These are phyloP conservation scores for Neoaliturus tenellus DNA, from an alignment of 2,888 invertebrate species.

Conservation along the genomic window DNA sequence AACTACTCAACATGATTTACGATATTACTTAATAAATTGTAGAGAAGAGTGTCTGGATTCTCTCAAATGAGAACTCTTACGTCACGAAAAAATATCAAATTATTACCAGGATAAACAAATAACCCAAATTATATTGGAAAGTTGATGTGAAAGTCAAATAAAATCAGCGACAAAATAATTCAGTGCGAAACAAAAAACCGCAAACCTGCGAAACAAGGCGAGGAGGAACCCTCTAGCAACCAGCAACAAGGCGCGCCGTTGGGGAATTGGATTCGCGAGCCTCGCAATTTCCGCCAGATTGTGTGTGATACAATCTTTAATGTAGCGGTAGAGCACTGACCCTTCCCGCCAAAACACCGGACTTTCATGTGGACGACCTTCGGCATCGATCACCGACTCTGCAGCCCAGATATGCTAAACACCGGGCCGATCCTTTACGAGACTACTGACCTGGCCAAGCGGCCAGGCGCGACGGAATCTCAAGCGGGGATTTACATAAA, in stretches of 20 bases:
- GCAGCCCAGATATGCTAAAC: no score
- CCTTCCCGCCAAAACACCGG: neutral
- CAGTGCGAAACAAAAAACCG: constrained; percentile 20
- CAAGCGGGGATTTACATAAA: no score
- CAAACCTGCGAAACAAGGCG: constrained; percentile 1
- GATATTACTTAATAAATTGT: neutral
- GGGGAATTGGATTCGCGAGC: neutral
- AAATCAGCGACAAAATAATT: neutral
- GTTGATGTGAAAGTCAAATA: neutral
- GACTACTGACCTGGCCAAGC: neutral
- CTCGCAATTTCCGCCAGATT: neutral
- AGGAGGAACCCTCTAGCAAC: neutral
- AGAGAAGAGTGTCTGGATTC: neutral
- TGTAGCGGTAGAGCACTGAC: neutral
- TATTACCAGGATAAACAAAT: neutral
- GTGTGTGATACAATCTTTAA: neutral
- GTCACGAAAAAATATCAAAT: no score
- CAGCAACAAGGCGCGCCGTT: neutral
- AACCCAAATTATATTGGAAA: neutral
- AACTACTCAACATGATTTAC: neutral
- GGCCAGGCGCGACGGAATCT: neutral
- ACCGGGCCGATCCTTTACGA: no score
- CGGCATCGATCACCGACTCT: neutral
- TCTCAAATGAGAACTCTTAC: neutral
- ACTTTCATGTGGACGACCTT: neutral